phyloP scores from a whole-genome alignment of 1,140 invertebrate species.

The Hypsibius dujardini region DNA sequence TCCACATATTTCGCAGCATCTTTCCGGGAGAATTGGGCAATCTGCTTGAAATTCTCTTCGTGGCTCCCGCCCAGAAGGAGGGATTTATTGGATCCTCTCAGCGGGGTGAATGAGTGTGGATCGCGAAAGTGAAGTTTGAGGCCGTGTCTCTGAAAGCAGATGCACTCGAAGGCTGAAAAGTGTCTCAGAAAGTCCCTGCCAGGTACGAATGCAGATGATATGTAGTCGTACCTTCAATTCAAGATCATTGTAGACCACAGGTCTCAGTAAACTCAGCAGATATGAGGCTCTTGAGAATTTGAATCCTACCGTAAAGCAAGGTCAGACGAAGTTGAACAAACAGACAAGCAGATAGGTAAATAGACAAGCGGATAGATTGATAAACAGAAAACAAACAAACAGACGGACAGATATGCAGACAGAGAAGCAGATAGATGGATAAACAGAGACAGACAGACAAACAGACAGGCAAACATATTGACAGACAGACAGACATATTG shows the following conservation, averaged over 20 bases:
- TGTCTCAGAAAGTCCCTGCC: conserved; percentile 2
- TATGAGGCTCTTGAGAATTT: conserved; percentile 45
- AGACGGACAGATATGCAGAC: too few species aligned
- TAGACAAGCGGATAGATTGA: too few species aligned
- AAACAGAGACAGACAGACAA: too few species aligned
- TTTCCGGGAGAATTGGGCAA: conserved; percentile 39
- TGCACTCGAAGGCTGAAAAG: too few species aligned
- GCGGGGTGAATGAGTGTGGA: conserved; percentile 42
- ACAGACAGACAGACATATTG: too few species aligned
- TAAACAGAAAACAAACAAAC: too few species aligned
- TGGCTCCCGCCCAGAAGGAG: conserved; percentile 35
- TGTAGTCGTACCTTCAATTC: conserved; percentile 40
- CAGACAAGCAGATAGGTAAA: too few species aligned
- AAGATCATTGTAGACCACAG: conserved; percentile 40
- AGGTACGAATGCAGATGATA: too few species aligned
- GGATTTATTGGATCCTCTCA: conserved; percentile 34
- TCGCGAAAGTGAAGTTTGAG: conserved; percentile 39
- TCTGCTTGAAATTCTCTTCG: conserved; percentile 34
- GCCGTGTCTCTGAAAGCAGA: conserved; percentile 35
- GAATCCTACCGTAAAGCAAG: conserved; percentile 32
- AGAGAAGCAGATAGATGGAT: too few species aligned
- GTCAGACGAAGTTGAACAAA: too few species aligned
- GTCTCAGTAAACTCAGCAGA: conserved; percentile 40
- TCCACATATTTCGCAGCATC: conserved; percentile 38
- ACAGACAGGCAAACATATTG: too few species aligned